A percentile compares a stretch with the other conserved stretches of the same genome.
phyloP scores from a whole-genome alignment of 2,888 invertebrate genomes.

The Zootermopsis nevadensis region DNA sequence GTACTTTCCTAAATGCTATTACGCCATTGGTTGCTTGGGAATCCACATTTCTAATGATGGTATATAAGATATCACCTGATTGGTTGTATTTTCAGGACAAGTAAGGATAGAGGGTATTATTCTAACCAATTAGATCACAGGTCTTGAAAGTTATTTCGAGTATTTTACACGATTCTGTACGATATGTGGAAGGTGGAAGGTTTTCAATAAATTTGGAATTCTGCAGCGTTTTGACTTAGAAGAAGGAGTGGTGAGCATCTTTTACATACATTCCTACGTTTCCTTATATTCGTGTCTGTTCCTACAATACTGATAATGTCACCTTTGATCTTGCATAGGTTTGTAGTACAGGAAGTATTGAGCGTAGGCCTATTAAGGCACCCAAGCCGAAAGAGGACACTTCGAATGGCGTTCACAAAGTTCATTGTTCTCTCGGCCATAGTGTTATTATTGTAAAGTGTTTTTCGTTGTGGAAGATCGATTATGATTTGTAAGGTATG shows the following conservation, averaged over 20 bases:
- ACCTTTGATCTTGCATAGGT: conserved; percentile 42
- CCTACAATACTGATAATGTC: conserved; percentile 42
- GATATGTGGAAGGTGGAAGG: conserved; percentile 53
- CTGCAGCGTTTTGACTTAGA: conserved; percentile 56
- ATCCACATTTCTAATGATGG: conserved; percentile 63
- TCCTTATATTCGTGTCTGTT: conserved; percentile 31
- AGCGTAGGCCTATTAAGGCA: conserved; percentile 59
- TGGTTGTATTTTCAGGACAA: conserved; percentile 64
- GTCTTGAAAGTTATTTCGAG: conserved; percentile 58
- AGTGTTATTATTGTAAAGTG: conserved; percentile 50
- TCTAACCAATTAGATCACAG: conserved; percentile 66
- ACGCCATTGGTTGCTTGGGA: conserved; percentile 62
- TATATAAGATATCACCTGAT: conserved; percentile 57
- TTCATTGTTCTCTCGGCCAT: conserved; percentile 66
- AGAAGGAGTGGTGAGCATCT: conserved; percentile 56
- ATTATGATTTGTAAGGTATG: background rate
- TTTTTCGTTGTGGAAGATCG: conserved; percentile 30
- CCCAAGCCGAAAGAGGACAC: conserved; percentile 65
- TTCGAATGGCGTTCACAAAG: conserved; percentile 69
- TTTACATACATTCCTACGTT: conserved; percentile 52
- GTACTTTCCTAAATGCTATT: conserved; percentile 52
- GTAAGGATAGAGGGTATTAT: conserved; percentile 65
- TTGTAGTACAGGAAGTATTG: conserved; percentile 58
- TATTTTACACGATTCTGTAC: conserved; percentile 57
- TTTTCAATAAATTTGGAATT: conserved; percentile 54